These are phyloP conservation scores for Microtus ochrogaster DNA, from an alignment of 2,113 vertebrate genomes.

Conservation along the genomic window DNA sequence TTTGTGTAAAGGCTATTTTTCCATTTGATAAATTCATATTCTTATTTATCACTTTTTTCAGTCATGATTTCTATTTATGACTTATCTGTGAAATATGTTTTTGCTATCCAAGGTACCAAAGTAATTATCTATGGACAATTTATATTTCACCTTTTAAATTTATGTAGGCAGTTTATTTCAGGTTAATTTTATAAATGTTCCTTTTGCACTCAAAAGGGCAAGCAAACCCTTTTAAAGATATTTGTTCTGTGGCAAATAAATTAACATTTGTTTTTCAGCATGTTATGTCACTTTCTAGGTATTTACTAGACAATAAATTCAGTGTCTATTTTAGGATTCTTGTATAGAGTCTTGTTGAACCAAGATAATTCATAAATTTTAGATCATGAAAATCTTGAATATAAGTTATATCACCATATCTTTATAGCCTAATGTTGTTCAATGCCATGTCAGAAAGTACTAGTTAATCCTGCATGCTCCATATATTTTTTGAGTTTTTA, in stretches of 20 bases:
- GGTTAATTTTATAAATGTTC: background rate
- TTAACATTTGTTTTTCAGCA: background rate
- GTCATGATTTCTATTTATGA: background rate
- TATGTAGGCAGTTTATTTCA: background rate
- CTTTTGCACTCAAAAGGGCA: background rate
- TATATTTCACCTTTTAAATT: constrained; percentile 8
- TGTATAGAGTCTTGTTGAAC: background rate
- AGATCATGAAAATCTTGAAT: background rate
- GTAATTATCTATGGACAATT: background rate
- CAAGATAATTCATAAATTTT: background rate
- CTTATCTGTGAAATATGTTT: background rate
- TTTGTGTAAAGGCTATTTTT: background rate
- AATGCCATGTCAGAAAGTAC: background rate
- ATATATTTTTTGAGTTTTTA: background rate
- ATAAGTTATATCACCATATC: background rate
- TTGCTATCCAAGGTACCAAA: background rate
- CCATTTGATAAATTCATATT: background rate
- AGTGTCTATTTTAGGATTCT: background rate
- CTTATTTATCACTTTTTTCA: background rate
- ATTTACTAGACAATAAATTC: background rate
- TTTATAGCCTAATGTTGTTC: background rate
- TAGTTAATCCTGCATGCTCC: background rate
- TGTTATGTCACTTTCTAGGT: background rate
- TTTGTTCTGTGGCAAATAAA: background rate
- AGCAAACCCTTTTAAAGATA: background rate